Evolutionary conservation across 92 coral and sea anemone genomes (phyloP).

Genomic region (Bergia puertoricense): DNA sequence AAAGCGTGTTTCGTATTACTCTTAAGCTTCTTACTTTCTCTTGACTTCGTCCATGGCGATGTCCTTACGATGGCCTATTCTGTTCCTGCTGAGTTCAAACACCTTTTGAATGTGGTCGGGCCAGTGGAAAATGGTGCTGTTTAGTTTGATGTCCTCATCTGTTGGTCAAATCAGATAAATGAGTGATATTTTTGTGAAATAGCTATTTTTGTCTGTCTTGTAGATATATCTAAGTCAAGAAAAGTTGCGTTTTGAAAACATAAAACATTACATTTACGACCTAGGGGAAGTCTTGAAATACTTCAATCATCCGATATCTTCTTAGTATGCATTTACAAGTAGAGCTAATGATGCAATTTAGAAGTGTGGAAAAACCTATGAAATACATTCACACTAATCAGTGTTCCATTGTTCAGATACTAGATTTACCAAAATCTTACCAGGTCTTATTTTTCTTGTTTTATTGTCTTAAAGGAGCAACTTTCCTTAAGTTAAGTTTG

Average conservation of each 20-base stretch:
- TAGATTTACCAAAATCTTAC: no score
- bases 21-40: constrained; percentile 63
- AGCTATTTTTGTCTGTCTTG: not conserved
- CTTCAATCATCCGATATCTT: no score
- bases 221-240: no score
- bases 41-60: constrained; percentile 96
- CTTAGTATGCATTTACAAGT: no score
- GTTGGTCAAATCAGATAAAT: not conserved
- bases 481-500: not conserved
- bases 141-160: constrained; percentile 98
- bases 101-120: constrained; percentile 98
- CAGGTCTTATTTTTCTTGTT: no score
- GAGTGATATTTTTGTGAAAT: not conserved
- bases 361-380: not conserved
- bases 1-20: not conserved
- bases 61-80: constrained; percentile 97
- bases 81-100: constrained; percentile 92
- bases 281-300: no score
- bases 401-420: no score
- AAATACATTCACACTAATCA: no score
- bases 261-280: no score
- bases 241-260: no score
- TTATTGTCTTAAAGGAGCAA: no score
- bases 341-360: no score
- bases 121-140: constrained; percentile 99